These are phyloP conservation scores for Pelochelys cantorii DNA, from an alignment of 2,797 vertebrate genomes.

Conservation along the genomic window DNA sequence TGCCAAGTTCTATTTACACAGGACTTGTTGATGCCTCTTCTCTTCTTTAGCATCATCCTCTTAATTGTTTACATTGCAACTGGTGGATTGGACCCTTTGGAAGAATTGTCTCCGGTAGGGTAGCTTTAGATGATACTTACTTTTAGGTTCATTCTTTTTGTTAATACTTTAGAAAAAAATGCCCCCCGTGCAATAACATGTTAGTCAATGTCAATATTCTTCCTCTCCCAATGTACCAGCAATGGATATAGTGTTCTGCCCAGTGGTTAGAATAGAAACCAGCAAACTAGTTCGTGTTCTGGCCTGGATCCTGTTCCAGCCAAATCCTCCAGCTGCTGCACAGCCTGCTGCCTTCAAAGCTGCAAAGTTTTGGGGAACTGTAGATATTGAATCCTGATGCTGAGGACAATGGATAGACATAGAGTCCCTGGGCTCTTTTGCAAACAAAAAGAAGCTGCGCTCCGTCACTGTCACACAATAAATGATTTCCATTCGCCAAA, in stretches of 20 bases:
- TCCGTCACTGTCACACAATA: conserved; percentile 39
- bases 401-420: conserved; percentile 38
- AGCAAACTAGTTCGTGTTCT: conserved; percentile 4
- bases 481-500: conserved; percentile 70
- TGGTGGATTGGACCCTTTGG: not conserved
- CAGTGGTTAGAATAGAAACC: not conserved
- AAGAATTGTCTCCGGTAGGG: not conserved
- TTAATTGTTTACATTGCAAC: not conserved
- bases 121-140: not conserved
- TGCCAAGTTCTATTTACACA: not conserved
- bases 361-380: conserved; percentile 38
- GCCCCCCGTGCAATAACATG: not conserved
- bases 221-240: not conserved
- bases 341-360: conserved; percentile 1
- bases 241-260: not conserved
- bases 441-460: conserved; percentile 50
- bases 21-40: not conserved
- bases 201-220: not conserved
- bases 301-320: not conserved
- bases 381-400: conserved; percentile 19
- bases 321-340: not conserved
- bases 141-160: not conserved
- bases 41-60: not conserved
- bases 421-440: conserved; percentile 52
- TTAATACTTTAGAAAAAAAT: not conserved